Conservation (phyloP, 30 jellyfish, hydroid and myxozoan genomes). For the Haliclystus octoradiatus region DNA sequence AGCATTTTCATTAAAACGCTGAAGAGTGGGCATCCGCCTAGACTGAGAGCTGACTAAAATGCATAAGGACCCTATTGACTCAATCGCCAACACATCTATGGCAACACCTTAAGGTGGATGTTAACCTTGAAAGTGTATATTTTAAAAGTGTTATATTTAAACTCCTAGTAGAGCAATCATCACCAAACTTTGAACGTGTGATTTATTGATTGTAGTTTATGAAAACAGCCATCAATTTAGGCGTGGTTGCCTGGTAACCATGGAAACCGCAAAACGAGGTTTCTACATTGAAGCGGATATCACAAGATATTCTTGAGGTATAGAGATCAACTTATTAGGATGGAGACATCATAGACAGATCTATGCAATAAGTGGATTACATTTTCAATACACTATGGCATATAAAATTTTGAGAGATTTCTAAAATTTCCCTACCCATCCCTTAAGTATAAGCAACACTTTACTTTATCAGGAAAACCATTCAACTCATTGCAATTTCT, state of each 20-base stretch:
- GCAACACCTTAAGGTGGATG: constrained; percentile 1
- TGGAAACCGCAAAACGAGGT: constrained; percentile 1
- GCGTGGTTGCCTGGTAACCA: constrained; percentile 2
- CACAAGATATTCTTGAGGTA: constrained; percentile 1
- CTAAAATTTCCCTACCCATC: constrained; percentile 2
- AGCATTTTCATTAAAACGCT: no score
- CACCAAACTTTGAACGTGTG: constrained; percentile 3
- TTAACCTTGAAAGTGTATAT: constrained; percentile 1
- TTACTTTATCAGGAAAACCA: constrained; percentile 1
- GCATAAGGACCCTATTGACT: no score
- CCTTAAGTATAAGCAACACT: constrained; percentile 1
- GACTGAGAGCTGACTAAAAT: no score
- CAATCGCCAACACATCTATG: no score
- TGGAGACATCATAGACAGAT: not conserved
- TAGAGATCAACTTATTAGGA: not conserved
- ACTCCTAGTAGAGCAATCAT: constrained; percentile 2
- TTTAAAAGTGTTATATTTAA: not conserved
- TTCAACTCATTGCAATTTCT: constrained; percentile 1
- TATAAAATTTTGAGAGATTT: not conserved
- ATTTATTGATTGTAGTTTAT: not conserved
- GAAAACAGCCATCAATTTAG: constrained; percentile 1
- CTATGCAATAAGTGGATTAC: constrained; percentile 1
- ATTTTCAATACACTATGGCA: constrained; percentile 1
- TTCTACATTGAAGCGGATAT: not conserved
- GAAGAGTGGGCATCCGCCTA: no score